phyloP scores from a whole-genome alignment of 2,113 vertebrate genomes.

The Salvator merianae region DNA sequence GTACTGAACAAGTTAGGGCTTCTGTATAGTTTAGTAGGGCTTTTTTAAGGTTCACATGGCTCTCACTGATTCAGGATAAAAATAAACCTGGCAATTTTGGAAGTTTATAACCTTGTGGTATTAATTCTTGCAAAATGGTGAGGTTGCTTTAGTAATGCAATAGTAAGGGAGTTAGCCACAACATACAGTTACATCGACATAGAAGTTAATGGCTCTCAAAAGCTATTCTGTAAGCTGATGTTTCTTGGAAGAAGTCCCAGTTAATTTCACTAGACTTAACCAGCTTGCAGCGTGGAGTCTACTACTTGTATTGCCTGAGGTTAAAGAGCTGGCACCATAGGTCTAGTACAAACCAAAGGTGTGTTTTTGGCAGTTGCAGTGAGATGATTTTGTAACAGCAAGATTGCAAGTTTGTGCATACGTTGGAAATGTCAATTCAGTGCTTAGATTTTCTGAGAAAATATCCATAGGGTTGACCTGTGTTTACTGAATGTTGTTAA shows the following conservation, averaged over 20 bases:
- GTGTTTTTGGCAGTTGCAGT: neutral
- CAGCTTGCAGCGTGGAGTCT: neutral
- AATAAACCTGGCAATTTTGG: neutral
- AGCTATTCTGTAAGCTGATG: neutral
- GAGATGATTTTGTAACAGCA: neutral
- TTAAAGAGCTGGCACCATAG: neutral
- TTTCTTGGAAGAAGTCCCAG: slow-evolving; percentile 4
- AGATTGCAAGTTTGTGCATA: neutral
- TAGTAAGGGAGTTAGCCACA: neutral
- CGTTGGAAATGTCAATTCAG: neutral
- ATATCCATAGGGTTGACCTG: neutral
- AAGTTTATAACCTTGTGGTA: neutral
- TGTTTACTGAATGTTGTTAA: neutral
- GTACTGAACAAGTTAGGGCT: neutral
- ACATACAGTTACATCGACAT: neutral
- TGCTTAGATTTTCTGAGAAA: neutral
- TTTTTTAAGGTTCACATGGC: neutral
- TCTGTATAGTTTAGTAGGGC: neutral
- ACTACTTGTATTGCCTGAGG: slow-evolving; percentile 2
- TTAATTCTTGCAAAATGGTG: neutral
- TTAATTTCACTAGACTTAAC: slow-evolving; percentile 14
- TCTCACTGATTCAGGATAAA: neutral
- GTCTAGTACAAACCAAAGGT: slow-evolving; percentile 7
- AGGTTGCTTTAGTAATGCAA: neutral
- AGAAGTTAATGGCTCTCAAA: neutral